These are phyloP conservation scores for Alosa sapidissima DNA, from an alignment of 2,797 vertebrate genomes.

Conservation along the genomic window DNA sequence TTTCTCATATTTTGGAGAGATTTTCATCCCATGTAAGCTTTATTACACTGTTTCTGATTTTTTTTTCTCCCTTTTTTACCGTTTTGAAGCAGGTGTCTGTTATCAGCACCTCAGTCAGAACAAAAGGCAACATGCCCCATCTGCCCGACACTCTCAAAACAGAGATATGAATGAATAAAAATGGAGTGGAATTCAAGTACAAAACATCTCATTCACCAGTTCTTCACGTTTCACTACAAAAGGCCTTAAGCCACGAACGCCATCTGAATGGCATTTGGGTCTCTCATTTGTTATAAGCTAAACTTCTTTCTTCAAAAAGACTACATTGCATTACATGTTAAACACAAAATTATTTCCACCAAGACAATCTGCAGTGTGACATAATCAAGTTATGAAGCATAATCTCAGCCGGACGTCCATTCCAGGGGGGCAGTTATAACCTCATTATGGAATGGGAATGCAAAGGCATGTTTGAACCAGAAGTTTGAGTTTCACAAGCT, in stretches of 20 bases:
- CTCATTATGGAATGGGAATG: background rate
- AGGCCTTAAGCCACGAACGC: background rate
- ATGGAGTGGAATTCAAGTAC: conserved; percentile 29
- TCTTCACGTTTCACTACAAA: background rate
- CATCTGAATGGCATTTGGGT: background rate
- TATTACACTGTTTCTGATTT: conserved; percentile 9
- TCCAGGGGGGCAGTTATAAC: background rate
- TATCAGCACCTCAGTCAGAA: conserved; percentile 47
- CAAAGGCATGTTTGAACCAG: background rate
- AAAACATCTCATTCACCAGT: conserved; percentile 1
- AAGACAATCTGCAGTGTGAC: too few relatives aligned
- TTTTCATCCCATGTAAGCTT: conserved; percentile 22
- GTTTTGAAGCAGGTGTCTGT: conserved; percentile 43
- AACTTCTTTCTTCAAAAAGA: background rate
- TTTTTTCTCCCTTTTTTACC: conserved; percentile 32
- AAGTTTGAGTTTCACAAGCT: background rate
- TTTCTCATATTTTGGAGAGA: conserved; percentile 35
- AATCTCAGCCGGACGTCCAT: background rate
- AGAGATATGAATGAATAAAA: conserved; percentile 50
- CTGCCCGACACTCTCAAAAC: conserved; percentile 42
- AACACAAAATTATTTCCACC: background rate
- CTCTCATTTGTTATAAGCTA: background rate
- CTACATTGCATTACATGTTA: background rate
- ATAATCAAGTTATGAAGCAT: background rate
- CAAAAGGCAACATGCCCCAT: conserved; percentile 35